Percentiles rank a stretch among this genome's conserved stretches.
Conservation (phyloP, 2,888 invertebrate species). For the Dasysyrphus albostriatus region DNA sequence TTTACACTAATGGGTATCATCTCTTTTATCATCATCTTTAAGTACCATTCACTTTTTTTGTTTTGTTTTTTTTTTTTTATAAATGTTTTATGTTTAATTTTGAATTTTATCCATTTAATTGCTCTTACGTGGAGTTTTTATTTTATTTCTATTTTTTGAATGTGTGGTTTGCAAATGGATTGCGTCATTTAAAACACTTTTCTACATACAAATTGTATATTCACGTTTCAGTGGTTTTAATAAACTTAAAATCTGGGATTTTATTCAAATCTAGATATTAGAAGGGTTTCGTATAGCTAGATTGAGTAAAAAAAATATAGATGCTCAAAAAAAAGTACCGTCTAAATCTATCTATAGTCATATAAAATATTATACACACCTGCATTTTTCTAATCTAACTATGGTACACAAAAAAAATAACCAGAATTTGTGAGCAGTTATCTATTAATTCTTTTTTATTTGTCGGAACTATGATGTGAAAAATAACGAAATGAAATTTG, state of each 20-base stretch:
- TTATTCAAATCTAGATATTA: slow-evolving; percentile 3
- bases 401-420: neutral
- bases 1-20: neutral
- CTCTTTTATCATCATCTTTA: neutral
- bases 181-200: neutral
- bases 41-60: neutral
- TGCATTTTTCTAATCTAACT: slow-evolving; percentile 4
- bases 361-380: slow-evolving; percentile 7
- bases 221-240: slow-evolving; percentile 20
- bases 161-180: neutral
- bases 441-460: slow-evolving; percentile 4
- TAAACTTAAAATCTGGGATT: slow-evolving; percentile 8
- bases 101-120: slow-evolving; percentile 1
- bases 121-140: neutral
- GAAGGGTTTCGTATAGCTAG: neutral
- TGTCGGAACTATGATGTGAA: slow-evolving; percentile 11
- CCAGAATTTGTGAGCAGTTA: slow-evolving; percentile 1
- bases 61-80: neutral
- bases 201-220: no score
- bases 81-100: neutral
- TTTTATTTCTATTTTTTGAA: neutral
- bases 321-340: neutral
- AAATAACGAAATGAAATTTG: slow-evolving; percentile 22
- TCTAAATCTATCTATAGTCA: neutral
- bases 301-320: neutral